A percentile compares a stretch with the other conserved stretches of the same genome.
Conservation (phyloP, 2,888 invertebrate genomes). For the Melinaea menophilus region DNA sequence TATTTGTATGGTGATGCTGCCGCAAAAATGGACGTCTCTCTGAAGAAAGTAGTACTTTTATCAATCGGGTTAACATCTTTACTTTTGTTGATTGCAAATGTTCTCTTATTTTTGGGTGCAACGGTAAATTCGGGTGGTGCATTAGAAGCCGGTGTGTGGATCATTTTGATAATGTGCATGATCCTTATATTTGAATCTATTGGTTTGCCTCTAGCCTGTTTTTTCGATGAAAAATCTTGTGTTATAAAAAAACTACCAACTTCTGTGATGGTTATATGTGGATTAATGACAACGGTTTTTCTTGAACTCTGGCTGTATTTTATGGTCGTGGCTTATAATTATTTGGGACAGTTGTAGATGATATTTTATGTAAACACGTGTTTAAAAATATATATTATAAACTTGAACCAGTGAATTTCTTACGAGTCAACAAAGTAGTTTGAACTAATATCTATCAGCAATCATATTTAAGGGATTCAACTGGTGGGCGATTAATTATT, state of each 20-base stretch:
- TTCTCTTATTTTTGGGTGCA: constrained; percentile 40
- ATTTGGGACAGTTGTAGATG: constrained; percentile 22
- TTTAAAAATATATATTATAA: neutral
- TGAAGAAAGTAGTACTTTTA: constrained; percentile 41
- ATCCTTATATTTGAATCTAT: constrained; percentile 34
- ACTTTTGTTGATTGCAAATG: constrained; percentile 36
- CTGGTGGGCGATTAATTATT: no score
- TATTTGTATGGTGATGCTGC: constrained; percentile 13
- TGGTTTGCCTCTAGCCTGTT: constrained; percentile 41
- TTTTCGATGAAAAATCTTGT: constrained; percentile 39
- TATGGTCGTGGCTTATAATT: constrained; percentile 41
- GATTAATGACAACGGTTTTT: constrained; percentile 37
- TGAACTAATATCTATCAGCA: no score
- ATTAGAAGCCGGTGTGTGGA: constrained; percentile 26
- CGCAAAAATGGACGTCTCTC: constrained; percentile 29
- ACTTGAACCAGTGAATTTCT: no score
- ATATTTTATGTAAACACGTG: neutral
- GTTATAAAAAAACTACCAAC: constrained; percentile 40
- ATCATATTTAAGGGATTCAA: no score
- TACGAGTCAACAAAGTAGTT: no score
- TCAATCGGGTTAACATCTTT: constrained; percentile 39
- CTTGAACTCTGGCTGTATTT: constrained; percentile 51
- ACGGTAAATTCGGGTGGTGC: constrained; percentile 14
- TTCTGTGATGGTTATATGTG: constrained; percentile 25
- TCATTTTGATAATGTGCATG: constrained; percentile 37